Evolutionary conservation across 2,888 invertebrate genomes (phyloP), one percentile per base, ranked within the genome.

Genomic region (Philopedon plagiatum): DNA sequence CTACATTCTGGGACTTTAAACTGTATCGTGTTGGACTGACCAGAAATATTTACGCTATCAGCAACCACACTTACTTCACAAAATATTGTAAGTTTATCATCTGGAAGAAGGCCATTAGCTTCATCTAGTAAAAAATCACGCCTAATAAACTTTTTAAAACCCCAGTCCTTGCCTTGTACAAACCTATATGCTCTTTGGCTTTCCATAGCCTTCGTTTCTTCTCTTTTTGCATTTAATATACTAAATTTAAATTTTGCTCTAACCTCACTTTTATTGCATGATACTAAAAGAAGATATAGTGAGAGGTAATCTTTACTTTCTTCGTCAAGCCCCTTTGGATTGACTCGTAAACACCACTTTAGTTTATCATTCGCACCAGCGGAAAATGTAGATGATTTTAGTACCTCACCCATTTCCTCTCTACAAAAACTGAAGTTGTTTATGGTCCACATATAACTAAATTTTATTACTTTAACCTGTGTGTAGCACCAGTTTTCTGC

Each of bases 361-460:
- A 99, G 91, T 91, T 99, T 99, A 89, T 99, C 99, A 90, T 98
- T 99, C 87, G 97, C 96, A 87, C 99, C 98, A 78, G 99, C 99
- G 79, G 98, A 99, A 89, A 99, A 99, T 81, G 99, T 98, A 83
- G 99, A 99, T 86, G 98, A 98, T 90, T 99, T 99, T 85, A 99
- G 91, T 81, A 99, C 99, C 90, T 99, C 99, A 82, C 99, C 99
- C 99, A 99, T 99, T 89, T 99, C 99, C 89, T 99, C 99, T 81
- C 99, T 94, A 90, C 99, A 99, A 89, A 99, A 99, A 90, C 98
- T 98, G 90, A 99, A 99, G 92, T 99, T 99, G 90, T 99, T 99
- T 90, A 99, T 99, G 86, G 99, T 99, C 99, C 99, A 99, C 97
- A 99, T 99, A 89, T 99, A 99, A 89, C 98, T 98, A 92, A 99